phyloP scores from a whole-genome alignment of 2,797 vertebrate genomes.

The Leuciscus waleckii region DNA sequence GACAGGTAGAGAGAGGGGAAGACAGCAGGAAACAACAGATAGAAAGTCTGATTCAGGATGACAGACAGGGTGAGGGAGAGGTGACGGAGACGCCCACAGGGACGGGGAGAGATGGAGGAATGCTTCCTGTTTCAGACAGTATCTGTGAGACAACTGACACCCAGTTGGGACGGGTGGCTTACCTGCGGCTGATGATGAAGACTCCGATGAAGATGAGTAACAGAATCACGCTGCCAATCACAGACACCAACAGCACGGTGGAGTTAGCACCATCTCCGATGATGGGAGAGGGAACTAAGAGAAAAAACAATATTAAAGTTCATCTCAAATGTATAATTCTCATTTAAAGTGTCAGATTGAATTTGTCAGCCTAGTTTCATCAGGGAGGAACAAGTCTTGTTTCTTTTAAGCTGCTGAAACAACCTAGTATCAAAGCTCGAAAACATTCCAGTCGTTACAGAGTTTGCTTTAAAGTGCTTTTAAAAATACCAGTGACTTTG shows the following conservation, averaged over 20 bases:
- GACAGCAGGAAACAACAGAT: slow-evolving; percentile 38
- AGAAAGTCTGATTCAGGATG: slow-evolving; percentile 41
- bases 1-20: slow-evolving; percentile 33
- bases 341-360: not conserved
- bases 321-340: not conserved
- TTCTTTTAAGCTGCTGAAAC: not conserved
- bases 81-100: slow-evolving; percentile 32
- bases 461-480: slow-evolving; percentile 38
- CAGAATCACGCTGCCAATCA: slow-evolving; percentile 92
- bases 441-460: slow-evolving; percentile 17
- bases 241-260: slow-evolving; percentile 92
- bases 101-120: slow-evolving; percentile 14
- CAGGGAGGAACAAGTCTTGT: not conserved
- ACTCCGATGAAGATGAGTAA: slow-evolving; percentile 94
- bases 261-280: slow-evolving; percentile 96
- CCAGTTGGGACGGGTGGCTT: slow-evolving; percentile 56
- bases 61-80: slow-evolving; percentile 43
- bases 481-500: slow-evolving; percentile 42
- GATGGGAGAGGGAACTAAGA: slow-evolving; percentile 92
- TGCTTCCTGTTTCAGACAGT: not conserved
- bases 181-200: slow-evolving; percentile 98
- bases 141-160: slow-evolving; percentile 10
- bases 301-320: not conserved
- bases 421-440: not conserved
- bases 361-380: not conserved